A percentile compares a stretch with the other conserved stretches of the same genome.
Conservation (phyloP, 1,140 invertebrate species). For the Frieseomelitta varia region DNA sequence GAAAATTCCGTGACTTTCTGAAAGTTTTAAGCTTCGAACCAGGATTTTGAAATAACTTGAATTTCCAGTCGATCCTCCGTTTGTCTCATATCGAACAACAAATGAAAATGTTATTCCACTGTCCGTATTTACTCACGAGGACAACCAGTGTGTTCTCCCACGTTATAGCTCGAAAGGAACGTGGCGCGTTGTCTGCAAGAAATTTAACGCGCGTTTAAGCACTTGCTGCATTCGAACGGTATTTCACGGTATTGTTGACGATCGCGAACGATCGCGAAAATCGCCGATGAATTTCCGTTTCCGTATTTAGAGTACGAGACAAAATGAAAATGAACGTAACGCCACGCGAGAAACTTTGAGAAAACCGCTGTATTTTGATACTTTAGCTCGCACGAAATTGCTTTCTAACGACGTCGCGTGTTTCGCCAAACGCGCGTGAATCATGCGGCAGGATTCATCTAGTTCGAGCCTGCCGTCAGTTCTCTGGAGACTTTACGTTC, state of each 20-base stretch:
- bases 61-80: too few species aligned
- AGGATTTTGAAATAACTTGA: too few species aligned
- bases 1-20: too few species aligned
- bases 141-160: neutral
- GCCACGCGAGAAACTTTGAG: neutral
- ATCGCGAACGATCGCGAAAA: neutral
- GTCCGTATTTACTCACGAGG: too few species aligned
- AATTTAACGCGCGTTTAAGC: conserved; percentile 7
- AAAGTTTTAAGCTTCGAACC: too few species aligned
- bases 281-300: neutral
- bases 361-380: neutral
- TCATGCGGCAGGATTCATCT: neutral
- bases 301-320: neutral
- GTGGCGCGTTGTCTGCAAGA: neutral
- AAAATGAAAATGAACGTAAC: neutral
- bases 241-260: too few species aligned
- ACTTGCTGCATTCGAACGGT: conserved; percentile 2
- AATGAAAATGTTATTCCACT: too few species aligned
- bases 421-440: too few species aligned
- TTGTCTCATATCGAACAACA: too few species aligned
- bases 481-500: too few species aligned
- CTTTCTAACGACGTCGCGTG: neutral
- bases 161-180: neutral
- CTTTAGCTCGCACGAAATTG: neutral
- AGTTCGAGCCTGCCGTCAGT: neutral